These are phyloP conservation scores for Amphilophus citrinellus DNA, from an alignment of 2,113 vertebrate genomes.

Conservation along the genomic window DNA sequence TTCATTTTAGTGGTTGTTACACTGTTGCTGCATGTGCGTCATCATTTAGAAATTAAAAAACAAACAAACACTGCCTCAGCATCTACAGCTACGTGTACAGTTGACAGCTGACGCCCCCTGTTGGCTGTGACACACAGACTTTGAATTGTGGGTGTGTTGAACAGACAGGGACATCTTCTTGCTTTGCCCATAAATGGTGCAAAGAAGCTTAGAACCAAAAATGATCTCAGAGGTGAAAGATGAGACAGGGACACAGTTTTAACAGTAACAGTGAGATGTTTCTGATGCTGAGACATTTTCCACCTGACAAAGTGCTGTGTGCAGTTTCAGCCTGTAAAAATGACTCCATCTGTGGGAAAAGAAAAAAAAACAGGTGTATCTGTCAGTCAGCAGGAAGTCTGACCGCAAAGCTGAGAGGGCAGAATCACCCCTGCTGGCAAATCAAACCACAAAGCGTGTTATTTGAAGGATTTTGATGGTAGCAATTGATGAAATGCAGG, in stretches of 20 bases:
- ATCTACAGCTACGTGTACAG: not conserved
- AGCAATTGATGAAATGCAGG: constrained; percentile 46
- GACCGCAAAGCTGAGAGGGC: constrained; percentile 23
- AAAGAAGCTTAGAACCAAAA: constrained; percentile 14
- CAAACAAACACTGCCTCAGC: not conserved
- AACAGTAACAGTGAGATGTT: not conserved
- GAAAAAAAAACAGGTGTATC: not conserved
- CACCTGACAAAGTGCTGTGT: constrained; percentile 15
- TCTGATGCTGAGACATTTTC: not conserved
- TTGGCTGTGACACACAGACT: constrained; percentile 36
- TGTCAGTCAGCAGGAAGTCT: constrained; percentile 18
- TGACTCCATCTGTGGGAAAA: constrained; percentile 2
- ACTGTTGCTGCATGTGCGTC: not conserved
- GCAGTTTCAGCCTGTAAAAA: not conserved
- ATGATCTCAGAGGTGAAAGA: not conserved
- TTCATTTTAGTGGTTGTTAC: not conserved
- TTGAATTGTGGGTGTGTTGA: not conserved
- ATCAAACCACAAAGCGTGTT: constrained; percentile 38
- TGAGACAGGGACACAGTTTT: not conserved
- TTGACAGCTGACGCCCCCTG: constrained; percentile 71
- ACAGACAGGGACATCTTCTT: not conserved
- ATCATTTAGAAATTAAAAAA: not conserved
- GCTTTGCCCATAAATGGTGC: constrained; percentile 26
- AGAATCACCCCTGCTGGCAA: constrained; percentile 35
- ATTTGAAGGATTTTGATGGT: constrained; percentile 42